Base-by-base conservation (phyloP, 2,113 vertebrate genomes). In the Butorides virescens region DNA sequence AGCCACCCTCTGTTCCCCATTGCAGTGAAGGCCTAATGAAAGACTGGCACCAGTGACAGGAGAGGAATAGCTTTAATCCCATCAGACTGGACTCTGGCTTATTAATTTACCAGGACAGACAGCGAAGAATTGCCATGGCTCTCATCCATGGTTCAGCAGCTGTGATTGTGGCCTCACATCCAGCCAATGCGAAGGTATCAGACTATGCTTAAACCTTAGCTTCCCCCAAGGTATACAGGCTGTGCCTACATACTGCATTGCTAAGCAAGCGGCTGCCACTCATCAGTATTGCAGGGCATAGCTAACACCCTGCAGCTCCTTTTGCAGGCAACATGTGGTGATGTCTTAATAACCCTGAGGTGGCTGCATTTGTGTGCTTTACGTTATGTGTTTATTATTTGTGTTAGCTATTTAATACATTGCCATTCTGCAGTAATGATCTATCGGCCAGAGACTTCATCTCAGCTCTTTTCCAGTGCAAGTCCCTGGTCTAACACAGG, bases 1-100 rank as follows among this genome's bases (percentile, higher is more conserved):
- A 74, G 67, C 17, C 49, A 39, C 5, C 9, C 29, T 39, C 21
- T 0, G 0, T 9, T 62, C 50, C 63, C 26, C 8, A 2, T 0
- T 15, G 49, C 50, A 37, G 23, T 22, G 66, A 19, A 19, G 50
- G 17, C 7, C 29, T 47, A 27, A 23, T 10, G 32, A 53, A 67
- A 17, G 30, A 15, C 30, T 10, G 59, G 29, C 59, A n/a, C 10
- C 9, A 7, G 59, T 2, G 29, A 7, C 1, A 37, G 52, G 12
- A 78, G 17, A 22, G 29, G 20, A 36, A 0, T 3, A 62, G 42
- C 46, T 85, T 1, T 4, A 20, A 50, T 22, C 17, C 53, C 15
- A 1, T 9, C 3, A 46, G 50, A 16, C n/a, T 39, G 44, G 36
- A 27, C 34, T 58, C 29, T 2, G 21, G 26, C 8, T 32, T 13